Percentiles rank a stretch among this genome's conserved stretches.
phyloP scores from a whole-genome alignment of 2,113 vertebrate species.

The Colinus virginianus region DNA sequence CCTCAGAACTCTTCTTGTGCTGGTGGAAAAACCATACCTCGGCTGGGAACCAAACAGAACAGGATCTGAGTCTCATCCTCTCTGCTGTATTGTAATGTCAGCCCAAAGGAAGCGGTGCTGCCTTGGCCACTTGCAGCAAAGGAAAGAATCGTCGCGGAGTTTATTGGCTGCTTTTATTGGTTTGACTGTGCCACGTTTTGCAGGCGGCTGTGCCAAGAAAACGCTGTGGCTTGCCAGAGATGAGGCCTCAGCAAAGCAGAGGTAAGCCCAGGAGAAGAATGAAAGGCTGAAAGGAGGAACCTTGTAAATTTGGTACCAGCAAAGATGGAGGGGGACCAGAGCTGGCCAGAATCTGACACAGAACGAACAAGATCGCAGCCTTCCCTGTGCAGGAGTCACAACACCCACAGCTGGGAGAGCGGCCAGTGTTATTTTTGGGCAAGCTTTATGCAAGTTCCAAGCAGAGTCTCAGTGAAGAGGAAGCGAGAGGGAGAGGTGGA shows the following conservation, averaged over 20 bases:
- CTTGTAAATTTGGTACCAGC: background rate
- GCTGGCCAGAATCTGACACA: background rate
- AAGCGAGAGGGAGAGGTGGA: background rate
- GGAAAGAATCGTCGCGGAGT: background rate
- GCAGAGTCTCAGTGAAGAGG: background rate
- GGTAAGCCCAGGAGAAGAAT: background rate
- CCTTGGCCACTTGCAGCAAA: background rate
- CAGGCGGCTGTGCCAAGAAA: background rate
- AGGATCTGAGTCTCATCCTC: background rate
- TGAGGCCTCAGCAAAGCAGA: background rate
- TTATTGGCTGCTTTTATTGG: background rate
- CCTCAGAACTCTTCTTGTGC: background rate
- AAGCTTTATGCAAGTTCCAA: constrained; percentile 24
- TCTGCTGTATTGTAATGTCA: background rate
- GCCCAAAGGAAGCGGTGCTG: background rate
- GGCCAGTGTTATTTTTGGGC: constrained; percentile 56
- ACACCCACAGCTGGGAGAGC: constrained; percentile 47
- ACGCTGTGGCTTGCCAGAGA: background rate
- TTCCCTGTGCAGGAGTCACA: background rate
- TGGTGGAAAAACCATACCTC: background rate
- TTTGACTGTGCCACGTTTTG: background rate
- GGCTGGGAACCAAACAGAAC: background rate
- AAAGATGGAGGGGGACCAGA: background rate
- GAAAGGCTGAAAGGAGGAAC: background rate
- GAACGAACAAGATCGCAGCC: background rate